phyloP scores from a whole-genome alignment of 2,113 vertebrate species.

The Mystacornis crossleyi region DNA sequence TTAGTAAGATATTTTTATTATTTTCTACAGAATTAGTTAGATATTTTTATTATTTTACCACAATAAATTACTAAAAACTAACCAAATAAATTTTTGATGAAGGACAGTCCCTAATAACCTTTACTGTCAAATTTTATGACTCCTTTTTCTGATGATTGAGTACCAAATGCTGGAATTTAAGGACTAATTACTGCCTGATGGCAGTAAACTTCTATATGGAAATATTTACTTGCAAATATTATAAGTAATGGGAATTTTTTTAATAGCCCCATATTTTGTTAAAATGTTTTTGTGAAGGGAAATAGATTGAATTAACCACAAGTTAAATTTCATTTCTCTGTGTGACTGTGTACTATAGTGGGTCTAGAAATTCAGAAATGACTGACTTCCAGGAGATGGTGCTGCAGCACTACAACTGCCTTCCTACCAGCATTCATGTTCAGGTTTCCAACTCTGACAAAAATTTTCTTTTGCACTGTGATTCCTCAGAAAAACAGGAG shows the following conservation, averaged over 20 bases:
- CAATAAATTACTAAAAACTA: background rate
- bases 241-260: accelerated
- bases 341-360: background rate
- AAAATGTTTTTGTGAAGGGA: background rate
- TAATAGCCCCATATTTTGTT: background rate
- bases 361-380: background rate
- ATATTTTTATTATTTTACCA: background rate
- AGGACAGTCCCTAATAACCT: background rate
- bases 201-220: background rate
- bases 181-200: background rate
- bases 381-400: conserved; percentile 62
- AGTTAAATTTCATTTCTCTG: background rate
- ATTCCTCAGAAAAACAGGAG: background rate
- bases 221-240: background rate
- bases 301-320: background rate
- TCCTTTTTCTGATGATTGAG: background rate
- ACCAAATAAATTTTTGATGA: background rate
- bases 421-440: background rate
- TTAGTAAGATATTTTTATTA: background rate
- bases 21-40: background rate
- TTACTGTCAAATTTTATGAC: background rate
- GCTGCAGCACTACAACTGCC: conserved; percentile 29
- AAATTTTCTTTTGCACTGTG: background rate
- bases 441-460: background rate
- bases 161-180: background rate